Percentiles rank a stretch among this genome's conserved stretches.
Conservation (phyloP, 2,113 vertebrate genomes). For the Oncorhynchus gorbuscha region DNA sequence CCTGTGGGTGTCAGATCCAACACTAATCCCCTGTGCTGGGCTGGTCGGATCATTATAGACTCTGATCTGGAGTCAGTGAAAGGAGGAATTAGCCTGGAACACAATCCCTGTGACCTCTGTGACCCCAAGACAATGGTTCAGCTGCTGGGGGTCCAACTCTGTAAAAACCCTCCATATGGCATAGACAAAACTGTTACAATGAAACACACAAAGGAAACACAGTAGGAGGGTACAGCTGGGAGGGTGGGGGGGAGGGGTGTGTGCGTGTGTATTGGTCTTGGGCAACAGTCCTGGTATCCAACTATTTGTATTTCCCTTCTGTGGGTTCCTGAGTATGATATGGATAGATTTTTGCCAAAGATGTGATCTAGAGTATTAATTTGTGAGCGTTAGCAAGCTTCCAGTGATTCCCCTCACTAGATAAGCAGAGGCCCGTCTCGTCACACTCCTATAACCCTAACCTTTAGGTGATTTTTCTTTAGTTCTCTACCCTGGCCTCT, state of each 20-base stretch:
- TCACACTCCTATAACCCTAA: conserved; percentile 11
- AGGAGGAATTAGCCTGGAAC: conserved; percentile 79
- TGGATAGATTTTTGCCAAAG: background rate
- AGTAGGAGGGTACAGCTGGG: conserved; percentile 65
- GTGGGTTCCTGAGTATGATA: background rate
- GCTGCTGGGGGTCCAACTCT: conserved; percentile 72
- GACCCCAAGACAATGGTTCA: conserved; percentile 73
- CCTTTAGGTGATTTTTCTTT: conserved; percentile 27
- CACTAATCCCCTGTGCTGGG: conserved; percentile 70
- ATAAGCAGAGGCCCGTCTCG: background rate
- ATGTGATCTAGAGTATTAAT: background rate
- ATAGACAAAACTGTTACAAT: conserved; percentile 79
- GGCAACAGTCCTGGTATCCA: background rate
- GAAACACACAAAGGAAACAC: conserved; percentile 70
- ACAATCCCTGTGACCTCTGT: conserved; percentile 75
- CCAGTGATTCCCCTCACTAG: background rate
- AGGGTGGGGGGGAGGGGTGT: conserved; percentile 17
- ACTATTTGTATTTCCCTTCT: background rate
- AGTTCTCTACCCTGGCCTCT: conserved; percentile 45
- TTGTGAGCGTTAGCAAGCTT: background rate
- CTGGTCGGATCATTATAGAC: conserved; percentile 79
- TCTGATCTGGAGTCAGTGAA: conserved; percentile 77
- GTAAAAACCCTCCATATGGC: conserved; percentile 79
- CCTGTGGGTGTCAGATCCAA: conserved; percentile 65
- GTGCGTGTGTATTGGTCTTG: background rate